These are phyloP conservation scores for Gerosis bhagava DNA, from an alignment of 2,888 invertebrate genomes.

Conservation along the genomic window DNA sequence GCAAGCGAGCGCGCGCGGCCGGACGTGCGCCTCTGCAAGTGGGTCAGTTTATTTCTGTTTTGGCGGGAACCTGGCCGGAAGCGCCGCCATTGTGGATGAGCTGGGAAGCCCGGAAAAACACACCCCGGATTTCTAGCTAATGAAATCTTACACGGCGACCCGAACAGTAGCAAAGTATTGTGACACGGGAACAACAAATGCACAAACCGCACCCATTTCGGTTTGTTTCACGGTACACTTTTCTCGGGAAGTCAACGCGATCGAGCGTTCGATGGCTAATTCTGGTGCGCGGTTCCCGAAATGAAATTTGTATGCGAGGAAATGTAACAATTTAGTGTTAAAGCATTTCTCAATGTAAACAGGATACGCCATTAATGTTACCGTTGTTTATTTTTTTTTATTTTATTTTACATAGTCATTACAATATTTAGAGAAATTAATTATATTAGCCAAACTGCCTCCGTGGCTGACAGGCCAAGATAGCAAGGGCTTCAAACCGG, in stretches of 20 bases:
- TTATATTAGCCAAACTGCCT: no score
- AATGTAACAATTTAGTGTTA: constrained; percentile 53
- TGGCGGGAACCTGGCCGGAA: constrained; percentile 82
- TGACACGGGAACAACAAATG: constrained; percentile 42
- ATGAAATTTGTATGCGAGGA: constrained; percentile 49
- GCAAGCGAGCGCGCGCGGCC: constrained; percentile 66
- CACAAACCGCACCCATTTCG: constrained; percentile 43
- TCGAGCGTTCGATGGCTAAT: constrained; percentile 50
- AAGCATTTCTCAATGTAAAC: constrained; percentile 47
- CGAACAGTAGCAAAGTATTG: constrained; percentile 55
- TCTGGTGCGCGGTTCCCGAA: constrained; percentile 47
- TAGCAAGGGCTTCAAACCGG: no score
- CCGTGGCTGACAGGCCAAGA: no score
- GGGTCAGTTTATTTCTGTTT: constrained; percentile 81
- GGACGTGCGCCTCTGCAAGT: constrained; percentile 73
- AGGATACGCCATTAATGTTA: constrained; percentile 45
- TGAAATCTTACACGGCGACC: constrained; percentile 66
- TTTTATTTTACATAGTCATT: constrained; percentile 41
- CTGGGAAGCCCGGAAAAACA: constrained; percentile 78
- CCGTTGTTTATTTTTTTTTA: constrained; percentile 44
- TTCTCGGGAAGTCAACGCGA: constrained; percentile 64
- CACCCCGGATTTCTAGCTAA: constrained; percentile 75
- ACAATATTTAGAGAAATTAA: constrained; percentile 45
- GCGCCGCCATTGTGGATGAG: constrained; percentile 77
- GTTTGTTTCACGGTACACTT: constrained; percentile 39